Evolutionary conservation across 1,140 invertebrate species (phyloP).

Genomic region (Drosophila kepulauana): DNA sequence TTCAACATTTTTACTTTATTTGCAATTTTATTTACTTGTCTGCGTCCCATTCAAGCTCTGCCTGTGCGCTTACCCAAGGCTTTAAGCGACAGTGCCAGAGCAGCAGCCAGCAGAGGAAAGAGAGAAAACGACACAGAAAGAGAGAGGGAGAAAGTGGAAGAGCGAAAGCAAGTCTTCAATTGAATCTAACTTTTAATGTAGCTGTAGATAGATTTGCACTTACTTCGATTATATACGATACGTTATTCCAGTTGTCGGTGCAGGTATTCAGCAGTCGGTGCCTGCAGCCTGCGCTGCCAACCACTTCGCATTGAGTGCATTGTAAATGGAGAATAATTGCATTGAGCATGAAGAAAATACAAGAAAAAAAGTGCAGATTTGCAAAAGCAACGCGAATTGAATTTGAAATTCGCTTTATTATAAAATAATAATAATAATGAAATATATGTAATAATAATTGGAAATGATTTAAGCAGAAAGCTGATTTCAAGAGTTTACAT

Average conservation of each 20-base stretch:
- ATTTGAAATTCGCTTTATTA: conserved; percentile 59
- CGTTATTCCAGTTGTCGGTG: conserved; percentile 3
- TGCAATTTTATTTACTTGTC: conserved; percentile 82
- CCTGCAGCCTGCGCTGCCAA: background rate
- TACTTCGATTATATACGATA: background rate
- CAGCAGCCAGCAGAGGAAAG: too few relatives aligned
- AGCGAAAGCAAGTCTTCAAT: background rate
- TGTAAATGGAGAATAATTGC: conserved; percentile 82
- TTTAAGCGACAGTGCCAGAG: conserved; percentile 10
- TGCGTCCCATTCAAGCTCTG: conserved; percentile 59
- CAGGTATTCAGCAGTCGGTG: conserved; percentile 32
- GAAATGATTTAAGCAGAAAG: conserved; percentile 15
- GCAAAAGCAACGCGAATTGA: conserved; percentile 48
- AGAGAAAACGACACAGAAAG: background rate
- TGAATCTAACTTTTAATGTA: background rate
- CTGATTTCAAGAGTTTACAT: conserved; percentile 63
- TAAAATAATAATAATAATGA: conserved; percentile 51
- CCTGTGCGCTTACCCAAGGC: background rate
- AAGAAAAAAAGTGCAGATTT: conserved; percentile 50
- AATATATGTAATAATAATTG: background rate
- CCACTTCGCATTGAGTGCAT: conserved; percentile 72
- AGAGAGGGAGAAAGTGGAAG: background rate
- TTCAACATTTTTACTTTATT: conserved; percentile 80
- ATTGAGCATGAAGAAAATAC: conserved; percentile 58
- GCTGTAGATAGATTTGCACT: conserved; percentile 23